phyloP scores from a whole-genome alignment of 2,797 vertebrate species.

The Gorsachius magnificus region DNA sequence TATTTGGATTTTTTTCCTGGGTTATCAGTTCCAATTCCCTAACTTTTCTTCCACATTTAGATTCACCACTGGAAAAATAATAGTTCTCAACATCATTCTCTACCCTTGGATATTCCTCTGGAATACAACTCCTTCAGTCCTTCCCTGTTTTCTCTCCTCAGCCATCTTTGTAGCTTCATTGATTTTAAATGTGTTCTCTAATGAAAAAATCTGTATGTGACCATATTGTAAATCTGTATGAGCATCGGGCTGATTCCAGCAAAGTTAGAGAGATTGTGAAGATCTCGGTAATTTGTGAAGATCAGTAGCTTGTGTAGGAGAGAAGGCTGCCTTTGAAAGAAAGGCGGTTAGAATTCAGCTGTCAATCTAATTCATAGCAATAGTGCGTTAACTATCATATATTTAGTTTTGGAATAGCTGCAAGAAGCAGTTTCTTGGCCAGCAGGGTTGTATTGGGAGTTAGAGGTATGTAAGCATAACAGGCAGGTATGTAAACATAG shows the following conservation, averaged over 20 bases:
- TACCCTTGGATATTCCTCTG: not conserved
- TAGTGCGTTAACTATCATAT: not conserved
- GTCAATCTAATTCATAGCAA: not conserved
- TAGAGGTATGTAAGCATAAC: not conserved
- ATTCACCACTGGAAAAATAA: not conserved
- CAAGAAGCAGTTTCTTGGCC: not conserved
- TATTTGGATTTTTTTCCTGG: not conserved
- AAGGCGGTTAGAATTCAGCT: not conserved
- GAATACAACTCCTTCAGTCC: not conserved
- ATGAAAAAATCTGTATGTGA: not conserved
- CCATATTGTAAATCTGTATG: not conserved
- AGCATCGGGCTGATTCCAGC: not conserved
- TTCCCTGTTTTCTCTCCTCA: not conserved
- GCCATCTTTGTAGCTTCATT: not conserved
- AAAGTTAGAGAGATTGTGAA: not conserved
- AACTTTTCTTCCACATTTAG: not conserved
- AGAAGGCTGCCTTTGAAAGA: not conserved
- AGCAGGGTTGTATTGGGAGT: not conserved
- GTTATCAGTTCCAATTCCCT: not conserved
- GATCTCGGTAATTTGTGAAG: not conserved
- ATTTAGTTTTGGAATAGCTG: not conserved
- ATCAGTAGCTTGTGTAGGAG: not conserved
- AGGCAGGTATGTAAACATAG: not conserved
- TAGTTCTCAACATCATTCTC: not conserved
- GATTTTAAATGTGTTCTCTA: not conserved